Evolutionary conservation across 1,140 invertebrate genomes (phyloP), one percentile per base, ranked within the genome.

Genomic region (Drosophila repleta): DNA sequence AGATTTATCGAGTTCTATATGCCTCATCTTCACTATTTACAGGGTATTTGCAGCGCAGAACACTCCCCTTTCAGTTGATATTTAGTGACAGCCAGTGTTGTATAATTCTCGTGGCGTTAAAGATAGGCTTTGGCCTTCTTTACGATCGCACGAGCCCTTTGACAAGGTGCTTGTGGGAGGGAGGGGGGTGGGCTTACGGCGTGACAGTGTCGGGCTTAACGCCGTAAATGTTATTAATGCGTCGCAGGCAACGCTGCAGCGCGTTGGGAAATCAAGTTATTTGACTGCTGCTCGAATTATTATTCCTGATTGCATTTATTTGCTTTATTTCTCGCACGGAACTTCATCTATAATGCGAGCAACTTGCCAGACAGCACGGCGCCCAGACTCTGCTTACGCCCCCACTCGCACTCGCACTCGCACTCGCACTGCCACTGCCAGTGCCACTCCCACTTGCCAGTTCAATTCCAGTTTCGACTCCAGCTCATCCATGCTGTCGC

Each of bases 271-370:
- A 83, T 83, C 76, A 79, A 79, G 71, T 83, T 83, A 83, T 83
- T 76, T 77, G 55, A 62, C 64, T 76, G 74, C 82, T 58, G 62
- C 72, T 88, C 67, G 75, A 87, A 88, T 88, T 87, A 87, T 87
- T 79, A 82, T 83, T 87, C 75, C 65, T 82, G 83, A 85, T 87
- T 85, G 82, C 78, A 85, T 87, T 87, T 87, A 81, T 85, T 85
- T 85, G 78, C 82, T 82, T 87, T 87, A 87, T 85, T 78, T 76
- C 56, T 82, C 39, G 70, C 74, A 69, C 74, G 78, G 70, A 75
- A 78, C 82, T 87, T 82, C 83, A 87, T 87, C 82, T 71, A 87
- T 87, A 85, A 85, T 87, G 81, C 81, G 87, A 70, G 82, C 77
- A 74, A 61, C 35, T 68, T 74, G 70, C 56, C 63, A 73, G 70